Evolutionary conservation across 2,797 vertebrate species (phyloP).

Genomic region (Pseudochirops corinnae): DNA sequence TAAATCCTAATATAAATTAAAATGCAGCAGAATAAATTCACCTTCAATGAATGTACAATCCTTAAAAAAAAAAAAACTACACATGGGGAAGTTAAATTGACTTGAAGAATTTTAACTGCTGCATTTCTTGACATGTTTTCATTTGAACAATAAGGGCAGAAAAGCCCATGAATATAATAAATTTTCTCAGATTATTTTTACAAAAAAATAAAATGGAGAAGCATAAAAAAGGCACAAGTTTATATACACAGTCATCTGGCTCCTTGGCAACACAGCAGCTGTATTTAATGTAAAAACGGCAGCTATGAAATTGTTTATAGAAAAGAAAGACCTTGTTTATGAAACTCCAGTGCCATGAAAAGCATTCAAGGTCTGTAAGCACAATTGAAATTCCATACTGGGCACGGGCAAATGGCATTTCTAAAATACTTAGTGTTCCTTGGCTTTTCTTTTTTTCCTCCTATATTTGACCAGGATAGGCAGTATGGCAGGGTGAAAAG

Average conservation of each 20-base stretch:
- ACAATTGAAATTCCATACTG: neutral
- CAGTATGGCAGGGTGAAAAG: neutral
- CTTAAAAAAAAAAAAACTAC: neutral
- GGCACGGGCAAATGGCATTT: constrained; percentile 5
- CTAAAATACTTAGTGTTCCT: neutral
- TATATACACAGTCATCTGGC: neutral
- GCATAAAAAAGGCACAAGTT: constrained; percentile 9
- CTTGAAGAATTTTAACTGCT: constrained; percentile 37
- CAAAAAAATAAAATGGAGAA: constrained; percentile 36
- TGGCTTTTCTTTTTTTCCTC: neutral
- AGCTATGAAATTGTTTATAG: constrained; percentile 18
- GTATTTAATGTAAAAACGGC: constrained; percentile 15
- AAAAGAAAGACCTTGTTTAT: constrained; percentile 39
- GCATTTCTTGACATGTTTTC: neutral
- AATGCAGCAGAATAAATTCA: constrained; percentile 33
- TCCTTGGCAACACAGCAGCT: neutral
- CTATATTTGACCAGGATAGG: neutral
- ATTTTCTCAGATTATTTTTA: constrained; percentile 43
- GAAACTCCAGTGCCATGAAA: constrained; percentile 16
- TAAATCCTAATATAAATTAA: constrained; percentile 24
- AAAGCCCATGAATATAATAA: neutral
- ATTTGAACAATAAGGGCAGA: constrained; percentile 8
- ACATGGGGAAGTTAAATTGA: neutral
- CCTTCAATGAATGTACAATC: neutral
- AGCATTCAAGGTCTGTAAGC: constrained; percentile 13